A percentile compares a stretch with the other conserved stretches of the same genome.
phyloP scores from a whole-genome alignment of 2,797 vertebrate genomes.

The Sphenodon punctatus region DNA sequence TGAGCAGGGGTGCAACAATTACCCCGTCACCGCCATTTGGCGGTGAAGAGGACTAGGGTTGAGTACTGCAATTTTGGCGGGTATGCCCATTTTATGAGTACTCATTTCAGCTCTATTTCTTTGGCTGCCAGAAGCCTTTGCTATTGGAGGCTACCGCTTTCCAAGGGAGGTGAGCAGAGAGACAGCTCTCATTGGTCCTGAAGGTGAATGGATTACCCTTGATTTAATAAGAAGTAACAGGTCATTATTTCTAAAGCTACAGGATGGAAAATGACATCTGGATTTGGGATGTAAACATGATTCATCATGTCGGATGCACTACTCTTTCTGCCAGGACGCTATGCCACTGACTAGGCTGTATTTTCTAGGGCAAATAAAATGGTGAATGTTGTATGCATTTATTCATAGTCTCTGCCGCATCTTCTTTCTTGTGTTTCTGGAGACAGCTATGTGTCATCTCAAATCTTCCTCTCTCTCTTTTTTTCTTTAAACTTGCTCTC shows the following conservation, averaged over 20 bases:
- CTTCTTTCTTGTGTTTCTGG: not conserved
- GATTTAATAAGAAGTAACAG: constrained; percentile 67
- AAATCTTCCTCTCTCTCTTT: not conserved
- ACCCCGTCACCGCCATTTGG: no score
- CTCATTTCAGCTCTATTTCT: no score
- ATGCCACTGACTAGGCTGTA: constrained; percentile 19
- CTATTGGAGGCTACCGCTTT: constrained; percentile 39
- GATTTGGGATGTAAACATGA: constrained; percentile 63
- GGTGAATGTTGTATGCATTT: constrained; percentile 5
- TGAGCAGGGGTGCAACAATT: no score
- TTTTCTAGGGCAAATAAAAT: constrained; percentile 28
- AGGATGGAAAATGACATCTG: constrained; percentile 65
- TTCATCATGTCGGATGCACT: constrained; percentile 56
- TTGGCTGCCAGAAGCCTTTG: constrained; percentile 32
- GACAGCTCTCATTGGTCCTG: constrained; percentile 37
- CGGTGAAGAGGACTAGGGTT: no score
- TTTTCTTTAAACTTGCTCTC: no score
- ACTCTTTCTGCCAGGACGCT: constrained; percentile 45
- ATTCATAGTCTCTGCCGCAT: not conserved
- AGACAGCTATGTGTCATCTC: not conserved
- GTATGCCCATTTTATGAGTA: no score
- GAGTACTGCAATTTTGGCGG: no score
- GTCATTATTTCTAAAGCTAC: constrained; percentile 63
- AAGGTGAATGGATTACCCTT: constrained; percentile 63
- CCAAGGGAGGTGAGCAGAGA: constrained; percentile 50